Base-by-base conservation (phyloP, 30 jellyfish, hydroid and myxozoan genomes). In the Mastigias papua region DNA sequence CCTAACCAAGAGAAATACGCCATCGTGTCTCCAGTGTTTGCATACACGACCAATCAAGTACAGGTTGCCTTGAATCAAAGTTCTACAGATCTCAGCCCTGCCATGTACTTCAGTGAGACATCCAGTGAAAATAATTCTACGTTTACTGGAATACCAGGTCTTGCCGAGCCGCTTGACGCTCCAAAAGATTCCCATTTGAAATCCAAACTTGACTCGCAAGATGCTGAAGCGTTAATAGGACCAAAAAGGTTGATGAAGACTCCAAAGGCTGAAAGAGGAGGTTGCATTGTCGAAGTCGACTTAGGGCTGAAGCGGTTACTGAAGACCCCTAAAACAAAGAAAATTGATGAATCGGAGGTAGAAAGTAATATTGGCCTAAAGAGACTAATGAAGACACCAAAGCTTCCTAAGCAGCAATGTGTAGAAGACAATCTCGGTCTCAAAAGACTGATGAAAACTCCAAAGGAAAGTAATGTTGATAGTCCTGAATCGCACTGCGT, bases 21-120 rank as follows among this genome's bases (percentile, higher is more conserved):
- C 4, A 9, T 51, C 25, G 15, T 69, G 66, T 82, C 91, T 16
- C 91, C 91, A 37, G 85, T 51, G 48, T 66, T 82, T 48, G 85
- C 79, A 25, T 35, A 35, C 23, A 66, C 69, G 26, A 19, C 78
- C 2, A 27, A 16, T 28, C 37, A 49, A 11, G 73, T 22, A 15
- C 21, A 16, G 27, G 21, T 20, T 3, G 66, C 31, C 15, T 19
- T 23, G 22, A 9, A 54, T 34, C 73, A 60, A 35, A 54, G 27
- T 2, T 20, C 48, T 7, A 11, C 35, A 13, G 22, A 31, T 58
- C 72, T 3, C 6, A 19, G 3, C 48, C 48, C 84, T 16, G 84
- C 48, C 34, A 5, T 80, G 35, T 65, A n/a, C 48, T 50, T 82
- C 76, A 37, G 91, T 68, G 91, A 69, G 84, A 82, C 84, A 69